These are phyloP conservation scores for Nematopogon swammerdamellus DNA, from an alignment of 2,888 invertebrate genomes.

Conservation along the genomic window DNA sequence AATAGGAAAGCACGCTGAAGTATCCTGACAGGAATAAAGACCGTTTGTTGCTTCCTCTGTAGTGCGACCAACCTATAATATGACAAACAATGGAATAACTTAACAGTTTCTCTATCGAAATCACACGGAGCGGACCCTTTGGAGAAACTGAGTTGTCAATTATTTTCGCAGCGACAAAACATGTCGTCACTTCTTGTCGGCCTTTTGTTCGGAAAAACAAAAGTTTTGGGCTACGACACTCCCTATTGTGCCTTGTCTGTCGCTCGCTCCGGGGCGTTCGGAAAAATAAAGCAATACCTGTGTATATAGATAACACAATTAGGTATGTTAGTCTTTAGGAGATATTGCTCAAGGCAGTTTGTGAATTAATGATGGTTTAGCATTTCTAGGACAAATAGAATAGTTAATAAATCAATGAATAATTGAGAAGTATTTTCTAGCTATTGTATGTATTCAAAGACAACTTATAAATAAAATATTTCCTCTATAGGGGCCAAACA, in stretches of 20 bases:
- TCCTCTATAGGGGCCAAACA: too few species aligned
- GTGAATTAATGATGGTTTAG: too few species aligned
- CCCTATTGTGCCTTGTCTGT: background rate
- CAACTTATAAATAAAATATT: too few species aligned
- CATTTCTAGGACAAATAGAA: too few species aligned
- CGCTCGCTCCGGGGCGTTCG: background rate
- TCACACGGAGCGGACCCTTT: background rate
- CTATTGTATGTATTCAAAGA: too few species aligned
- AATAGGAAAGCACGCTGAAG: conserved; percentile 11
- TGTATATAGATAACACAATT: too few species aligned
- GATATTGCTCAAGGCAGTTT: too few species aligned
- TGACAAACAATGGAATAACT: conserved; percentile 32
- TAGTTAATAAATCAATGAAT: too few species aligned
- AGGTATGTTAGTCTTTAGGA: too few species aligned
- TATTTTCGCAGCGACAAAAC: background rate
- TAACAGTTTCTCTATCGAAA: background rate
- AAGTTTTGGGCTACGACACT: background rate
- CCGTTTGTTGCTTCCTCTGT: conserved; percentile 37
- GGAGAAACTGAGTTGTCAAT: background rate
- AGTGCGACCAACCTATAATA: conserved; percentile 53
- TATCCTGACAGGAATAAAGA: conserved; percentile 45
- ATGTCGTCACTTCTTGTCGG: background rate
- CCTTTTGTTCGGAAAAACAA: background rate
- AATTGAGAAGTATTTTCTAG: too few species aligned
- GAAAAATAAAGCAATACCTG: too few species aligned